These are phyloP conservation scores for Tenrec ecaudatus DNA, from an alignment of 2,113 vertebrate species.

Conservation along the genomic window DNA sequence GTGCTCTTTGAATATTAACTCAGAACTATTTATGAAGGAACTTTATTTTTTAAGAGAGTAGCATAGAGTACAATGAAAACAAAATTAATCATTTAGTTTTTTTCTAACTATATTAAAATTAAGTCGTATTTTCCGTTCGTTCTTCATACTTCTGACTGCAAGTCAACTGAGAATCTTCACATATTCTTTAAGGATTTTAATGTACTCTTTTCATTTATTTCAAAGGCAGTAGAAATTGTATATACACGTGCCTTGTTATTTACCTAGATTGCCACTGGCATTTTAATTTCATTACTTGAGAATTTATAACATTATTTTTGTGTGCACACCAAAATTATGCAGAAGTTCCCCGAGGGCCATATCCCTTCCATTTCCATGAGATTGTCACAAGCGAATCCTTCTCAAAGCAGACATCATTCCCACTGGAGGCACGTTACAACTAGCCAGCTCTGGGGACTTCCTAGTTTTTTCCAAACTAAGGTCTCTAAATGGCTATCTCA, in stretches of 20 bases:
- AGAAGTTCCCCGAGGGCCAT: neutral
- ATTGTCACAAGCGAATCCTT: too few relatives aligned
- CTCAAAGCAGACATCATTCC: neutral
- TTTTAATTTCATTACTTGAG: slow-evolving; percentile 7
- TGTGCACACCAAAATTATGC: neutral
- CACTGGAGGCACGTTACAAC: neutral
- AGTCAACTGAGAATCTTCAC: neutral
- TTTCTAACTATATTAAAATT: neutral
- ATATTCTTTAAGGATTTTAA: neutral
- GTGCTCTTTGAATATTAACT: neutral
- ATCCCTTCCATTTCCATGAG: neutral
- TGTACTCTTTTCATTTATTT: neutral
- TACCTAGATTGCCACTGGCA: neutral
- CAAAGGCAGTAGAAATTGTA: neutral
- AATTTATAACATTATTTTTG: neutral
- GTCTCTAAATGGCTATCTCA: neutral
- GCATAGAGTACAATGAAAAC: too few relatives aligned
- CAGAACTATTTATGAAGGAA: neutral
- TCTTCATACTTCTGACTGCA: neutral
- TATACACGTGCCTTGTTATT: neutral
- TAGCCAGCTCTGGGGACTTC: neutral
- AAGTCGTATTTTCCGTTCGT: neutral
- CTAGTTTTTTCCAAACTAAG: neutral
- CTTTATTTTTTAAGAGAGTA: neutral
- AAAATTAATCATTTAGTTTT: neutral